These are phyloP conservation scores for Eriosoma lanigerum DNA, from an alignment of 1,140 invertebrate species.

Conservation along the genomic window DNA sequence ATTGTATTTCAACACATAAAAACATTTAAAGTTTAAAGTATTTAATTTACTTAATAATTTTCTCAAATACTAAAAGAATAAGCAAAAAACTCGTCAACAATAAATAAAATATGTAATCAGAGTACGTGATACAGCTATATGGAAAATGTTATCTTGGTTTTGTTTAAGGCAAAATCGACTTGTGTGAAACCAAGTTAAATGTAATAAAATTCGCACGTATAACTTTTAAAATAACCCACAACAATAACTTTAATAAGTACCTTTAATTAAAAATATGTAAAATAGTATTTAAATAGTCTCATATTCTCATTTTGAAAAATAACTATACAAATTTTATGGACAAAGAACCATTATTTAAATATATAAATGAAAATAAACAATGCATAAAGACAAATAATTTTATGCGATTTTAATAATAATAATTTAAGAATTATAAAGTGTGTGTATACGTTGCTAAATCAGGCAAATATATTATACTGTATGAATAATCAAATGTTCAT, in stretches of 20 bases:
- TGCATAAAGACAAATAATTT: not conserved
- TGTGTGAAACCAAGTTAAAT: no score
- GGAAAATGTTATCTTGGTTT: no score
- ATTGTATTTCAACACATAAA: no score
- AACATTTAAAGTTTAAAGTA: no score
- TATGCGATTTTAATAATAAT: not conserved
- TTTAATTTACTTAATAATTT: no score
- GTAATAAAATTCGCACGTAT: not conserved
- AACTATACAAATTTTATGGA: not conserved
- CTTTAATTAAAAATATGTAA: constrained; percentile 5
- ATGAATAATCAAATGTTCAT: constrained; percentile 22
- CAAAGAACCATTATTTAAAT: not conserved
- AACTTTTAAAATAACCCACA: not conserved
- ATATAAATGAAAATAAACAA: constrained; percentile 4
- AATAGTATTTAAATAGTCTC: not conserved
- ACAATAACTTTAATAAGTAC: not conserved
- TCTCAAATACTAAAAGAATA: no score
- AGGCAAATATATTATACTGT: not conserved
- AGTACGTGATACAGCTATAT: no score
- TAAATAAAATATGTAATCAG: no score
- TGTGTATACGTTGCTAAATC: not conserved
- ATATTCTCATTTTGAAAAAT: not conserved
- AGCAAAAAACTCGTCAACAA: no score
- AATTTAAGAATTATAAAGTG: not conserved
- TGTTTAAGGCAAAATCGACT: no score